Evolutionary conservation across 2,113 vertebrate genomes (phyloP), one percentile per base, ranked within the genome.

Genomic region (Choloepus hoffmanni): DNA sequence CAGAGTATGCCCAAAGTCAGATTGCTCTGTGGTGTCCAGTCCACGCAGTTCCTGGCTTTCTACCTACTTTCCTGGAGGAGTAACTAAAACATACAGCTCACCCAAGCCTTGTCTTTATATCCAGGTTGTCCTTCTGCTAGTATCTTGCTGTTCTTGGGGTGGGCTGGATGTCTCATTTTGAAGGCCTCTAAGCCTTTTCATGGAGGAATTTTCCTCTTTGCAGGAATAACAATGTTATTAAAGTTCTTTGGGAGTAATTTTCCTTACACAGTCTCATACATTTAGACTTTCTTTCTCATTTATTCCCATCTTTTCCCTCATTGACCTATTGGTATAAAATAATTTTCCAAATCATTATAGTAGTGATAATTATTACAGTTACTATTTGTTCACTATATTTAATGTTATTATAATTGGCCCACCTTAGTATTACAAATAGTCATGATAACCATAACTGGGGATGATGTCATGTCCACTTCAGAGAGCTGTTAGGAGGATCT

Each of bases 281-380:
- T 30, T 45, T 33, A 74, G 40, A 24, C 40, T 93, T 74, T 30
- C 50, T 84, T 79, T 40, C 33, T 87, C 62, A n/a, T 88, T 95
- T 77, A 60, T 62, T 85, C 50, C 26, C 74, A 62, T 68, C 15
- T 16, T 85, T 84, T 89, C 70, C 58, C 53, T 92, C 74, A 88
- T 28, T 87, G 60, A 72, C 73, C 6, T 7, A 9, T n/a, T 58
- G 36, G 90, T 48, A 55, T 50, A 78, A 94, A 87, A 50, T 92
- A 62, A 92, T 74, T 87, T 79, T 58, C 36, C 36, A 86, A 58
- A 63, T 77, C 85, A 73, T 92, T 87, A 28, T 90, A 74, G 72
- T 58, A 79, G 58, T 94, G 70, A 67, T 60, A 48, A 77, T 89
- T 79, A 85, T 72, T 60, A 45, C 78, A 63, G 55, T 62, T 87